Conservation (phyloP, 2,888 invertebrate genomes). For the Rhabditophanes sp. region DNA sequence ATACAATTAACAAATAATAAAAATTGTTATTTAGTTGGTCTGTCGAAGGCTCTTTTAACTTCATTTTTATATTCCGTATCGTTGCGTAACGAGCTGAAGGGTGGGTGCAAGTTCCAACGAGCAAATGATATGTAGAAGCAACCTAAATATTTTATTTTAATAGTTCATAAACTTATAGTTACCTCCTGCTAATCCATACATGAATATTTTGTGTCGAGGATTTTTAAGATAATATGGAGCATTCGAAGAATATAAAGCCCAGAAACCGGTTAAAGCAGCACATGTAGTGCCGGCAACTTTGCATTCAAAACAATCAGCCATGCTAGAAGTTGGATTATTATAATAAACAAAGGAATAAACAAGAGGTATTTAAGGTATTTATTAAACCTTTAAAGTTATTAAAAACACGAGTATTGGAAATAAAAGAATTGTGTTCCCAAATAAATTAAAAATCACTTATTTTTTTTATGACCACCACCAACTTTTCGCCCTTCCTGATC, state of each 20-base stretch:
- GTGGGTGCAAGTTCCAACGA: constrained; percentile 9
- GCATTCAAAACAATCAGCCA: constrained; percentile 9
- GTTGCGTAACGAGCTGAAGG: no score
- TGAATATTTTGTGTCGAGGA: constrained; percentile 5
- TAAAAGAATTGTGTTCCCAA: no score
- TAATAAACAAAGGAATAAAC: constrained; percentile 3
- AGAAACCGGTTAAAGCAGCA: constrained; percentile 9
- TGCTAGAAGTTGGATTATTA: constrained; percentile 2
- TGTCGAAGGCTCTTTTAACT: no score
- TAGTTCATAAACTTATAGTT: not conserved
- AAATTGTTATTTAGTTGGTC: no score
- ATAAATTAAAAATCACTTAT: no score
- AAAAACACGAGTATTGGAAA: no score
- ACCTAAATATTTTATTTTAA: constrained; percentile 7
- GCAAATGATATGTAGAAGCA: constrained; percentile 9
- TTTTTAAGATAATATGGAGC: not conserved
- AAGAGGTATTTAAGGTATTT: no score
- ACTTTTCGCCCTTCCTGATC: not conserved
- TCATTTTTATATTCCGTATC: no score
- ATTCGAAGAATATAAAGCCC: constrained; percentile 3
- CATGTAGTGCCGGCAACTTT: constrained; percentile 8
- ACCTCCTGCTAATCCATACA: constrained; percentile 6
- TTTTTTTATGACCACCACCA: no score
- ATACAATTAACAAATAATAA: no score
- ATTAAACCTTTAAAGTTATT: no score